Conservation (phyloP, 2,888 invertebrate genomes). For the Nomada goodeniana region DNA sequence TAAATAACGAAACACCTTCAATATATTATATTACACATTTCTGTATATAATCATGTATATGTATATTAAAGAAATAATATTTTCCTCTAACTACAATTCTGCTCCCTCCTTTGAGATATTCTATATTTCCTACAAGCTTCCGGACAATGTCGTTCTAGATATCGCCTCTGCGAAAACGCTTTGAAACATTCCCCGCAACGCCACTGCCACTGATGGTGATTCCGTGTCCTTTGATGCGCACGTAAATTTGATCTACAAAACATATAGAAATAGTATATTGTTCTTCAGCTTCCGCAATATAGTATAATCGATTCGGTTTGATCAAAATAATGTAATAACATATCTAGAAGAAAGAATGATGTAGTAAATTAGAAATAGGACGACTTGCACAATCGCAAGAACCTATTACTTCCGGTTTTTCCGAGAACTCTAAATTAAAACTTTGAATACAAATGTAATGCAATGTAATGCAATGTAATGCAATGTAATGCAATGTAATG, state of each 20-base stretch:
- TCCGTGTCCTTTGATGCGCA: slow-evolving; percentile 90
- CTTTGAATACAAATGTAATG: neutral
- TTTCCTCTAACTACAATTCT: slow-evolving; percentile 45
- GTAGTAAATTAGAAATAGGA: neutral
- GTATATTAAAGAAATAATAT: slow-evolving; percentile 28
- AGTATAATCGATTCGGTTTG: neutral
- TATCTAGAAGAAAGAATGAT: neutral
- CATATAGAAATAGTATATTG: neutral
- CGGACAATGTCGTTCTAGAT: slow-evolving; percentile 88
- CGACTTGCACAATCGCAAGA: neutral
- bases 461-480: neutral
- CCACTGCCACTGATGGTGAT: slow-evolving; percentile 90
- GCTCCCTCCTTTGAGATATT: slow-evolving; percentile 79
- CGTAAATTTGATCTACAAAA: slow-evolving; percentile 88
- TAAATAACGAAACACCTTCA: slow-evolving; percentile 33
- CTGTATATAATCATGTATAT: slow-evolving; percentile 29
- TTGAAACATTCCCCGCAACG: slow-evolving; percentile 88
- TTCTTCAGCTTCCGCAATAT: neutral
- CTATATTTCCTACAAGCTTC: slow-evolving; percentile 89
- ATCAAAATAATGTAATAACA: neutral
- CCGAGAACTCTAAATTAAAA: neutral
- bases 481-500: neutral
- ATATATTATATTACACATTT: slow-evolving; percentile 45
- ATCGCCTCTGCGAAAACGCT: slow-evolving; percentile 89
- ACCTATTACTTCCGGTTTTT: neutral